Percentiles rank a stretch among this genome's conserved stretches.
These are phyloP conservation scores for Drosophila oshimai DNA, from an alignment of 1,140 invertebrate genomes.

Conservation along the genomic window DNA sequence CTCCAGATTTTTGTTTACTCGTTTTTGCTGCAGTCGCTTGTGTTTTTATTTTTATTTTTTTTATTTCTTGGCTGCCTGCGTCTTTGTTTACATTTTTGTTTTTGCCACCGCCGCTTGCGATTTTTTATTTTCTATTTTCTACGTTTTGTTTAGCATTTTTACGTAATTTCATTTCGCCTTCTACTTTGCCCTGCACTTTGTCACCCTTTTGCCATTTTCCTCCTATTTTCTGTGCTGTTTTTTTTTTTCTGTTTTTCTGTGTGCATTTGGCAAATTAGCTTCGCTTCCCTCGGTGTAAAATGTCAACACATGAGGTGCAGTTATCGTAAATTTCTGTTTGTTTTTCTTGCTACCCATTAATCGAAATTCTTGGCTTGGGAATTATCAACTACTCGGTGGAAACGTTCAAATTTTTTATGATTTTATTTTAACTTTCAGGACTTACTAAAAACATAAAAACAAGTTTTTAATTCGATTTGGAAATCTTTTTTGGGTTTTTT, in stretches of 20 bases:
- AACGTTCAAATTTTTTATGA: no score
- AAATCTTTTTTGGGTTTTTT: no score
- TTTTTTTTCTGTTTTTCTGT: slow-evolving; percentile 5
- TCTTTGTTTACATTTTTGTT: slow-evolving; percentile 44
- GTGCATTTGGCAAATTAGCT: slow-evolving; percentile 58
- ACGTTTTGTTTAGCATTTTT: slow-evolving; percentile 52
- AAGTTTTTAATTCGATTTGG: no score
- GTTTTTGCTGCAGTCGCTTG: slow-evolving; percentile 7
- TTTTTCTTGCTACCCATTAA: slow-evolving; percentile 1
- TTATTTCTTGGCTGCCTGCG: slow-evolving; percentile 8
- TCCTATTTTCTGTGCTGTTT: neutral
- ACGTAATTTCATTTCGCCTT: slow-evolving; percentile 53
- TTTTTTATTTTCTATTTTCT: slow-evolving; percentile 27
- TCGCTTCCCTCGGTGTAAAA: slow-evolving; percentile 24
- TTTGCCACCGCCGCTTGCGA: neutral
- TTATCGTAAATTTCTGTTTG: slow-evolving; percentile 28
- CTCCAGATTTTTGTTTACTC: slow-evolving; percentile 22
- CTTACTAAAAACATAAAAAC: no score
- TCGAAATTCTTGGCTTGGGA: neutral
- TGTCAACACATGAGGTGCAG: slow-evolving; percentile 50
- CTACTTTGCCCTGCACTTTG: slow-evolving; percentile 46
- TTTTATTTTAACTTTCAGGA: no score
- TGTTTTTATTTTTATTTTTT: slow-evolving; percentile 22
- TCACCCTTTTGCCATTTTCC: slow-evolving; percentile 2
- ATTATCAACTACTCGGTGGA: neutral